phyloP scores from a whole-genome alignment of 2,888 invertebrate genomes.

The Rugalucina vietnamica region DNA sequence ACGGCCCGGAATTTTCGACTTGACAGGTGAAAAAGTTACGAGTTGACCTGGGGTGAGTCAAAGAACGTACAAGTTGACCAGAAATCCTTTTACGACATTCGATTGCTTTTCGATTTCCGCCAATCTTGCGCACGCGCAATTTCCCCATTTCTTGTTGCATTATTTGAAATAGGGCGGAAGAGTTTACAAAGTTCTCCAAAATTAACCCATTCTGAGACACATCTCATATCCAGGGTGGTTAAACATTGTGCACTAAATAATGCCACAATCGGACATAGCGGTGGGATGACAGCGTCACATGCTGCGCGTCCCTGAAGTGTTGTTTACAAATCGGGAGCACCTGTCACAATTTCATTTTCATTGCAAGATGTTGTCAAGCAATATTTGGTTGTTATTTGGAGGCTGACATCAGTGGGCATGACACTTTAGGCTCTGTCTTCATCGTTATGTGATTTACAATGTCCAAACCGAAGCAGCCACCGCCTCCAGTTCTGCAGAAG shows the following conservation, averaged over 20 bases:
- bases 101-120: too few relatives aligned
- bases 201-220: background rate
- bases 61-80: too few relatives aligned
- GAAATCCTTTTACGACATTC: too few relatives aligned
- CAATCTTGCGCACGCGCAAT: conserved; percentile 67
- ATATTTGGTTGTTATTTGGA: background rate
- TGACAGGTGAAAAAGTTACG: too few relatives aligned
- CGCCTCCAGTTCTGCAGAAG: conserved; percentile 63
- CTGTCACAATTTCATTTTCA: background rate
- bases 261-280: conserved; percentile 3
- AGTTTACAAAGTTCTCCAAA: conserved; percentile 51
- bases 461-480: conserved; percentile 66
- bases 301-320: background rate
- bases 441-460: conserved; percentile 51
- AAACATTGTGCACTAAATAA: background rate
- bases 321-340: conserved; percentile 14
- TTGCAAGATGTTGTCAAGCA: conserved; percentile 25
- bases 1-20: too few relatives aligned
- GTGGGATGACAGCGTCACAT: background rate
- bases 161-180: conserved; percentile 74
- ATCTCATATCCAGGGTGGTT: background rate
- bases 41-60: too few relatives aligned
- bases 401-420: background rate
- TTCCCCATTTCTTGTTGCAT: conserved; percentile 63
- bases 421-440: background rate